These are phyloP conservation scores for Bombus sibiricus DNA, from an alignment of 1,140 invertebrate species.

Conservation along the genomic window DNA sequence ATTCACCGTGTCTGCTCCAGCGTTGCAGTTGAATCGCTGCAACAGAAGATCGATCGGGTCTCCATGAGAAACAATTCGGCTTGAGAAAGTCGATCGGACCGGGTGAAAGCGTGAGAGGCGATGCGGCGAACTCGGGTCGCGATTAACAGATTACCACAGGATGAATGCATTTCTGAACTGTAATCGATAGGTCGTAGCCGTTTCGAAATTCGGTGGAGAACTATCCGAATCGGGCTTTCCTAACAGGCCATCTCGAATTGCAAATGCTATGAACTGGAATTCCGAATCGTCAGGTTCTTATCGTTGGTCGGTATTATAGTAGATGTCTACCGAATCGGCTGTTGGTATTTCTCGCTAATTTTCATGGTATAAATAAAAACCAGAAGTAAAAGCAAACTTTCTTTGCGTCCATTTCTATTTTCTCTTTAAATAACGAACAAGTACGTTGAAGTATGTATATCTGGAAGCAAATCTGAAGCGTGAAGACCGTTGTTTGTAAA, in stretches of 20 bases:
- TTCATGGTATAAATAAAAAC: background rate
- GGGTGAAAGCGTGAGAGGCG: conserved; percentile 75
- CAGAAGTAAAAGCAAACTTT: background rate
- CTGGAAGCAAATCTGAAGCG: background rate
- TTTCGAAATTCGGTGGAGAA: conserved; percentile 12
- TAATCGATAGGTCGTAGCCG: conserved; percentile 41
- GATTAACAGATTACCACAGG: conserved; percentile 54
- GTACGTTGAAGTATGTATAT: background rate
- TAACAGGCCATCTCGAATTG: background rate
- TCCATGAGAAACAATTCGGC: conserved; percentile 50
- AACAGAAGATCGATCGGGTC: conserved; percentile 60
- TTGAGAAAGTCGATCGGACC: conserved; percentile 68
- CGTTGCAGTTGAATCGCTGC: conserved; percentile 86
- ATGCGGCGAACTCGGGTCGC: background rate
- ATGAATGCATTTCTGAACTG: conserved; percentile 16
- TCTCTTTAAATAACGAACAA: background rate
- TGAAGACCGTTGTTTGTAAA: background rate
- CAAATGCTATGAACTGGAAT: background rate
- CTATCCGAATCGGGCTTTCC: conserved; percentile 5
- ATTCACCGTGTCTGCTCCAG: conserved; percentile 82
- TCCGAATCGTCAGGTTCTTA: background rate
- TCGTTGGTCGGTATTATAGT: background rate
- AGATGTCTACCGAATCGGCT: conserved; percentile 2
- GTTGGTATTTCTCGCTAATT: background rate
- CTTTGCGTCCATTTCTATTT: background rate